A percentile compares a stretch with the other conserved stretches of the same genome.
phyloP scores from a whole-genome alignment of 1,140 invertebrate genomes.

The Pantala flavescens region DNA sequence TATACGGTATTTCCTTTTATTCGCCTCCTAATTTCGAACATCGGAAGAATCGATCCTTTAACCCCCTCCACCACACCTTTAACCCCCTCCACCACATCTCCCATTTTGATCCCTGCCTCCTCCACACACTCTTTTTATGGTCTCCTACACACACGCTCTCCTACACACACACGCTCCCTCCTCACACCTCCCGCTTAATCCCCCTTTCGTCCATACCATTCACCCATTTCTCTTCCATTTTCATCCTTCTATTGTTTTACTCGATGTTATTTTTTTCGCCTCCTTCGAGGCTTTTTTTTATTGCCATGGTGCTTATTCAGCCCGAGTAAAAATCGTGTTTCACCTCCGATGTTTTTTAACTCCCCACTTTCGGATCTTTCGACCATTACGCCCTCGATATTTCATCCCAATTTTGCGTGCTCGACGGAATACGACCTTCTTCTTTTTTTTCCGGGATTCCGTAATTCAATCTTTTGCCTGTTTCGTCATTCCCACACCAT shows the following conservation, averaged over 20 bases:
- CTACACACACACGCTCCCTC: no score
- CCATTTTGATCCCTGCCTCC: no score
- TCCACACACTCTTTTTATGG: no score
- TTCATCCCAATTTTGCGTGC: conserved; percentile 5
- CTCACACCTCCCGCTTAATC: neutral
- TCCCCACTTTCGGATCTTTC: neutral
- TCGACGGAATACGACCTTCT: neutral
- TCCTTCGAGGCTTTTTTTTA: neutral
- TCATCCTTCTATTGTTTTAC: neutral
- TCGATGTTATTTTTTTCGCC: neutral
- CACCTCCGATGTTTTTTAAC: neutral
- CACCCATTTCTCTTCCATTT: neutral
- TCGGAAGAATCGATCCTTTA: no score
- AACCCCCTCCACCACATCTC: no score
- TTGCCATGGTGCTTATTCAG: neutral
- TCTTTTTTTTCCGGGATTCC: neutral
- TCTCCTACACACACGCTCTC: no score
- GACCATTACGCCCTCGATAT: neutral
- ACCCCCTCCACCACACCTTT: no score
- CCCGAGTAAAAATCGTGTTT: neutral
- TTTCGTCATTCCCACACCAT: neutral
- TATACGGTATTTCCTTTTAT: no score
- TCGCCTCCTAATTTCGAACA: no score
- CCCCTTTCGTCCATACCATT: neutral
- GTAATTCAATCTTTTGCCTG: neutral